These are phyloP conservation scores for Threskiornis aethiopicus DNA, from an alignment of 2,797 vertebrate genomes.

Conservation along the genomic window DNA sequence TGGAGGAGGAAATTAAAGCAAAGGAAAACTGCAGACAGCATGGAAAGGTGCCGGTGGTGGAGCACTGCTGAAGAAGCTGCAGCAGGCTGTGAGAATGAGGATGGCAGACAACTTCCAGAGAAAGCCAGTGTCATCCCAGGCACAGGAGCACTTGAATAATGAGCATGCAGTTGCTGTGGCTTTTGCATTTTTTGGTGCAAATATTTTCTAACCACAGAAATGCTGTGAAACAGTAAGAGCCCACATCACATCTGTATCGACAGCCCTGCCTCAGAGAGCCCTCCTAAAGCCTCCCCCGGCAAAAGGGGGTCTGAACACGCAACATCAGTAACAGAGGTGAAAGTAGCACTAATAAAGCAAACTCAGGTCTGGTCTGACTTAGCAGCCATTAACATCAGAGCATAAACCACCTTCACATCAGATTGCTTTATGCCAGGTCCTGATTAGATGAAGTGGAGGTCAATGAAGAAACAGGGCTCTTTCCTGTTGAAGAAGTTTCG, in stretches of 20 bases:
- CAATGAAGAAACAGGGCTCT: neutral
- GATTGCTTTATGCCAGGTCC: neutral
- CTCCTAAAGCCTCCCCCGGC: neutral
- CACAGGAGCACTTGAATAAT: neutral
- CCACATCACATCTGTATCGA: too few relatives aligned
- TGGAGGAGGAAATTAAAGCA: neutral
- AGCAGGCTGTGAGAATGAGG: neutral
- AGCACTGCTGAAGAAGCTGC: neutral
- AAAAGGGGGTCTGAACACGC: rapidly evolving
- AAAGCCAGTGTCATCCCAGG: rapidly evolving
- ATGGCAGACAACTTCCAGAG: neutral
- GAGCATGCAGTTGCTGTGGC: too few relatives aligned
- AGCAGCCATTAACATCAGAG: neutral
- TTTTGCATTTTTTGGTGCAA: neutral
- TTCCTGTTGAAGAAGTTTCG: neutral
- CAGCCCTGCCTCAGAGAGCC: neutral
- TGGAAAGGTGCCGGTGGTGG: rapidly evolving
- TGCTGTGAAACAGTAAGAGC: neutral
- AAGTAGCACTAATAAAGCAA: neutral
- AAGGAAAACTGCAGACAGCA: neutral
- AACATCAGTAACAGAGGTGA: rapidly evolving
- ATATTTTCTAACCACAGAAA: neutral
- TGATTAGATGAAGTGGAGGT: neutral
- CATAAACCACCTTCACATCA: neutral
- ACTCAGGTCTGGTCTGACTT: neutral